A percentile compares a stretch with the other conserved stretches of the same genome.
phyloP scores from a whole-genome alignment of 2,797 vertebrate genomes.

The Cebuella pygmaea region DNA sequence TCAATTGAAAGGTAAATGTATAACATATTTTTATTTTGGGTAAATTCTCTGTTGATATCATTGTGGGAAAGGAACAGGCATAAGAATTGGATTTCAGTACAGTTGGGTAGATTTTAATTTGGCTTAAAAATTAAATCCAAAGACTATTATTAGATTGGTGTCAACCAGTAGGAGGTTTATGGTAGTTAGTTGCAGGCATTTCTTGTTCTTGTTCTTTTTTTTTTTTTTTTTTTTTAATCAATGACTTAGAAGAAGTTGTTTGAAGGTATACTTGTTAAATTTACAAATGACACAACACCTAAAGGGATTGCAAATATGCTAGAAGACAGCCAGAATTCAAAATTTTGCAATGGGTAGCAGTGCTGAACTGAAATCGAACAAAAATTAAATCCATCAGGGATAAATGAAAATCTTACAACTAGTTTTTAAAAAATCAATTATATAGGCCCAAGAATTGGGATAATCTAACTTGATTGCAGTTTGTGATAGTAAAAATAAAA shows the following conservation, averaged over 20 bases:
- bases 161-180: neutral
- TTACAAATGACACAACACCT: neutral
- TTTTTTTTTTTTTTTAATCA: neutral
- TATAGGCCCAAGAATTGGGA: neutral
- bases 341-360: conserved; percentile 3
- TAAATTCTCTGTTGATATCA: neutral
- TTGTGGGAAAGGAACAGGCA: neutral
- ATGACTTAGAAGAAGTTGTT: conserved; percentile 19
- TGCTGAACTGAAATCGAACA: conserved; percentile 6
- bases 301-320: conserved; percentile 31
- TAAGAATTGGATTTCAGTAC: neutral
- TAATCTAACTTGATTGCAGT: neutral
- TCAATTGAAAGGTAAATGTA: neutral
- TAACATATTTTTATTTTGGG: neutral
- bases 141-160: neutral
- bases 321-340: conserved; percentile 26
- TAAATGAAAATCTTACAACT: conserved; percentile 8
- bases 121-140: conserved; percentile 46
- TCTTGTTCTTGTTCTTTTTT: neutral
- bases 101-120: neutral
- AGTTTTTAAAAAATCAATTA: neutral
- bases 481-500: neutral
- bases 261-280: conserved; percentile 17
- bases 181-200: neutral
- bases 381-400: conserved; percentile 2